Evolutionary conservation across 2,113 vertebrate species (phyloP), one percentile per base, ranked within the genome.

Genomic region (Spilogale gracilis): DNA sequence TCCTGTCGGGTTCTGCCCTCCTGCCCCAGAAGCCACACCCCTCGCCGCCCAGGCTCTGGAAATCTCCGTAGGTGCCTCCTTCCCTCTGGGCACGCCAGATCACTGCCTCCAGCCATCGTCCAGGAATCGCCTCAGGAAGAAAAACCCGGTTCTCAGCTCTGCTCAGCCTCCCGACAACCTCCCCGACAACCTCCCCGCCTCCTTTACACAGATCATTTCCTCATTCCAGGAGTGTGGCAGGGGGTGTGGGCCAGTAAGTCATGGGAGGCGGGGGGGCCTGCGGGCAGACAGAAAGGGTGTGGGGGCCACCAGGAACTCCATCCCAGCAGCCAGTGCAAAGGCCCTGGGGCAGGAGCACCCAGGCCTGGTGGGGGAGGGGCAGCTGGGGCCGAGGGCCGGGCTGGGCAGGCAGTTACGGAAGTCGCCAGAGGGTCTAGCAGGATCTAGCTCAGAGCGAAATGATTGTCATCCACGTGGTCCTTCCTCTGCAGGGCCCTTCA

Each of bases 21-120:
- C 54, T 20, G 6, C 67, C 50, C 38, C 32, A 10, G 38, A 6
- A n/a, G 50, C 30, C 38, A 45, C 3, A 0, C 9, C 25, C 67
- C 6, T 27, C 17, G 1, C 14, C 0, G 1, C 23, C 11, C 58
- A 80, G 4, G 32, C 25, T 48, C 60, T 61, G 86, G 83, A 30
- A 63, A 32, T 20, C 6, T 9, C 32, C 20, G 0, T 2, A 4
- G 2, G 18, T 23, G 45, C 21, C 13, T 61, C 65, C 5, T n/a
- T 1, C 9, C 11, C 43, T 32, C 60, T 0, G 3, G 50, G 23
- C 2, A 0, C 3, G 0, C 4, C 5, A 3, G 4, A 11, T 0
- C 10, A 3, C 23, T 7, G 14, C 27, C 87, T 48, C 10, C 14
- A 1, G 3, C n/a, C 54, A 52, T 27, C 23, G 16, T n/a, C 30